Evolutionary conservation across 2,797 vertebrate genomes (phyloP).

Genomic region (Silurus lanzhouensis): DNA sequence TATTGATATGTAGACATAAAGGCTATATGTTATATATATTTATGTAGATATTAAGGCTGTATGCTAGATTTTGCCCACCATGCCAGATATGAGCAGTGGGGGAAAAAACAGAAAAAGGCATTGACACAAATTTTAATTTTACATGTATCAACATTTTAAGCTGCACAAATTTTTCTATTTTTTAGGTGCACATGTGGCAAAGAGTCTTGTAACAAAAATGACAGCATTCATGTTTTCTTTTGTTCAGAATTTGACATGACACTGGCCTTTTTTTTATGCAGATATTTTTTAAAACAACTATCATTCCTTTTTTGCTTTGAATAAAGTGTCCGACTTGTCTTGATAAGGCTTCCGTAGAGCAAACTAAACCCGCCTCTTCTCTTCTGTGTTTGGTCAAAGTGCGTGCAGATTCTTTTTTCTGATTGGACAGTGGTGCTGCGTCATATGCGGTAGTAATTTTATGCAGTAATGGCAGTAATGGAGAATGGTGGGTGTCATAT

Average conservation of each 20-base stretch:
- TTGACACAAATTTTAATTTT: too few relatives aligned
- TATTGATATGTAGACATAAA: too few relatives aligned
- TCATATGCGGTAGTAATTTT: slow-evolving; percentile 33
- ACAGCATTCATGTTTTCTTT: neutral
- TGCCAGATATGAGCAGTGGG: too few relatives aligned
- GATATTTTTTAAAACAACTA: neutral
- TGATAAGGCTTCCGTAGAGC: slow-evolving; percentile 2
- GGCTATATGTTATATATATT: too few relatives aligned
- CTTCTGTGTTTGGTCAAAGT: slow-evolving; percentile 49
- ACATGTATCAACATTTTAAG: too few relatives aligned
- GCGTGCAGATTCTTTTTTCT: neutral
- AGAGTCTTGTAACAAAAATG: neutral
- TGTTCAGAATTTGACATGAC: neutral
- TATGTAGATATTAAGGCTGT: too few relatives aligned
- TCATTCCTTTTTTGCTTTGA: neutral
- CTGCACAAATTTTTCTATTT: too few relatives aligned
- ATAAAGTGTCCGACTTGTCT: neutral
- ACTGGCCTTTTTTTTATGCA: neutral
- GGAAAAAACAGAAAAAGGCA: too few relatives aligned
- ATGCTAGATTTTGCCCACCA: too few relatives aligned
- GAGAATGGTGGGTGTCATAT: slow-evolving; percentile 73
- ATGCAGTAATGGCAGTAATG: slow-evolving; percentile 51
- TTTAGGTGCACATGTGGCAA: too few relatives aligned
- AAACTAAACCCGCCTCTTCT: neutral
- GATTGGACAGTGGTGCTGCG: slow-evolving; percentile 50